Conservation (phyloP, 2,797 vertebrate species). For the Acomys russatus region DNA sequence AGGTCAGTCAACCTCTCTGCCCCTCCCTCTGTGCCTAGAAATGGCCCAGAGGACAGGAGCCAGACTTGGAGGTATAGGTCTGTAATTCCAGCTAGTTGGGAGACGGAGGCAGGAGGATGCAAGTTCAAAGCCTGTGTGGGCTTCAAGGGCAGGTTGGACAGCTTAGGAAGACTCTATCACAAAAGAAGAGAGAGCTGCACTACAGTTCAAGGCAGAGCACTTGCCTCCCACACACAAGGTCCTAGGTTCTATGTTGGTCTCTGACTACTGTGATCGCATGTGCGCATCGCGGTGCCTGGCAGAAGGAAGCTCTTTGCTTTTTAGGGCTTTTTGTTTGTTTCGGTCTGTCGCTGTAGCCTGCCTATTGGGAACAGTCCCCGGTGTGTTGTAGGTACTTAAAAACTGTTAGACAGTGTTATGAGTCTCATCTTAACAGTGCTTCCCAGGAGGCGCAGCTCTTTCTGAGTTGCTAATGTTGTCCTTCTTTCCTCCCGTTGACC, state of each 20-base stretch:
- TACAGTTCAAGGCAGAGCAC: neutral
- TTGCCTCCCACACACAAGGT: neutral
- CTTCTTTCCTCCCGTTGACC: neutral
- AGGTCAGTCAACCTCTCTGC: neutral
- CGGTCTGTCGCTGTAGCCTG: neutral
- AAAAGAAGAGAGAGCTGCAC: neutral
- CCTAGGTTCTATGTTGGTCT: neutral
- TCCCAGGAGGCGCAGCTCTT: neutral
- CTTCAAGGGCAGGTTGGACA: neutral
- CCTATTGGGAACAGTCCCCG: neutral
- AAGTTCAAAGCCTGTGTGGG: neutral
- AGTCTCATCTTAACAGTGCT: conserved; percentile 33
- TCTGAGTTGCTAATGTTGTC: neutral
- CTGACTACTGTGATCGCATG: neutral
- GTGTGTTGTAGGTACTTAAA: neutral
- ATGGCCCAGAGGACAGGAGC: neutral
- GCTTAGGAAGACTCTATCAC: neutral
- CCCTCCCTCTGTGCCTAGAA: neutral
- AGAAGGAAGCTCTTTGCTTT: neutral
- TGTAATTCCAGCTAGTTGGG: neutral
- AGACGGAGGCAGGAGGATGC: neutral
- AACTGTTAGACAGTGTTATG: conserved; percentile 19
- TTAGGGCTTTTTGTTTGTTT: too few relatives aligned
- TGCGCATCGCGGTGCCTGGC: neutral
- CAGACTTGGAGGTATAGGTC: neutral